phyloP scores from a whole-genome alignment of 2,888 invertebrate genomes.

The Rotaria sp. region DNA sequence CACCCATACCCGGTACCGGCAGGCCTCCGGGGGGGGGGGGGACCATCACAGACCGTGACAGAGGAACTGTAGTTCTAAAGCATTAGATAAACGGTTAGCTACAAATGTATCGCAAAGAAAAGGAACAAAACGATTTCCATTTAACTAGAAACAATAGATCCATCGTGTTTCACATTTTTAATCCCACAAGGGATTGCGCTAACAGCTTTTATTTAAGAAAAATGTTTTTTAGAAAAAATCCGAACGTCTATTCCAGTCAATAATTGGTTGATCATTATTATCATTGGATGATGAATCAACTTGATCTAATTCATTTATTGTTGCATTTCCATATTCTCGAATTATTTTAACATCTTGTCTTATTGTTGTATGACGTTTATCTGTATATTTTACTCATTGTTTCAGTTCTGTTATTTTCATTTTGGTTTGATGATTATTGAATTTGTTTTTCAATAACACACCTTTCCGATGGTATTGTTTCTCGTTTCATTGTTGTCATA shows the following conservation, averaged over 20 bases:
- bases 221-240: slow-evolving; percentile 6
- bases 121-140: no score
- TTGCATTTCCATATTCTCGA: slow-evolving; percentile 12
- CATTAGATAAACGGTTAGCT: no score
- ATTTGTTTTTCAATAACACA: background rate
- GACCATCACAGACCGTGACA: no score
- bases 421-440: background rate
- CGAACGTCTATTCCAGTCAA: background rate
- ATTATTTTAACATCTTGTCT: slow-evolving; percentile 1
- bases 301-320: background rate
- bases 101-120: no score
- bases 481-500: background rate
- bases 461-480: background rate
- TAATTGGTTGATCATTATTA: background rate
- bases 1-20: no score
- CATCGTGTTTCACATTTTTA: no score
- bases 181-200: no score
- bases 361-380: background rate
- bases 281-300: background rate
- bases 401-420: background rate
- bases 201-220: background rate
- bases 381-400: background rate
- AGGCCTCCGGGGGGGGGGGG: no score
- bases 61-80: no score
- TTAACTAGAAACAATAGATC: no score